Percentiles rank a stretch among this genome's conserved stretches.
phyloP scores from a whole-genome alignment of 2,797 vertebrate genomes.

The Gorsachius magnificus region DNA sequence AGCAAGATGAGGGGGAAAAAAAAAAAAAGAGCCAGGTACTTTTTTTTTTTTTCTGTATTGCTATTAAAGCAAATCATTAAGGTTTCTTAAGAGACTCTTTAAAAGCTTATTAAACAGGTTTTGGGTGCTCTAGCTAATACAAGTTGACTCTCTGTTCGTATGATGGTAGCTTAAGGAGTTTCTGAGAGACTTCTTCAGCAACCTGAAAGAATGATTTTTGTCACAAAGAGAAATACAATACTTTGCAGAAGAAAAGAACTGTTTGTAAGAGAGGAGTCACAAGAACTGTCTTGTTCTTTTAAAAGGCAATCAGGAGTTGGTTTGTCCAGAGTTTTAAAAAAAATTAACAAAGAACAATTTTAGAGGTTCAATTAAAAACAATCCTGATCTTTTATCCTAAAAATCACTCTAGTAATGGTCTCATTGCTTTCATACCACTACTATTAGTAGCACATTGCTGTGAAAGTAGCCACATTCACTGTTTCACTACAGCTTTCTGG shows the following conservation, averaged over 20 bases:
- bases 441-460: neutral
- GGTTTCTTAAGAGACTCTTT: conserved; percentile 53
- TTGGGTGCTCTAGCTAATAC: conserved; percentile 7
- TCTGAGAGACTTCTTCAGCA: conserved; percentile 58
- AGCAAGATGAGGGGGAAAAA: neutral
- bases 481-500: conserved; percentile 18
- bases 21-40: conserved; percentile 11
- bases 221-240: neutral
- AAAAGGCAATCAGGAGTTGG: conserved; percentile 33
- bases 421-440: neutral
- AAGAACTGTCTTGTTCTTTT: neutral
- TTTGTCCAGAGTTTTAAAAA: conserved; percentile 18
- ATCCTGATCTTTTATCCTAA: neutral
- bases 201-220: conserved; percentile 43
- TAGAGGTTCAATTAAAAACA: conserved; percentile 53
- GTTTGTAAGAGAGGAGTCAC: conserved; percentile 17
- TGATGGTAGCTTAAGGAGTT: conserved; percentile 38
- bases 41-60: neutral
- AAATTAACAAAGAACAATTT: neutral
- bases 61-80: conserved; percentile 63
- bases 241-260: neutral
- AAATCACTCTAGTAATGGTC: neutral
- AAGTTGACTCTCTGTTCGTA: conserved; percentile 32
- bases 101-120: conserved; percentile 63
- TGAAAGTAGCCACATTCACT: neutral